Evolutionary conservation across 2,113 vertebrate genomes (phyloP), one percentile per base, ranked within the genome.

Genomic region (Boleophthalmus pectinirostris): DNA sequence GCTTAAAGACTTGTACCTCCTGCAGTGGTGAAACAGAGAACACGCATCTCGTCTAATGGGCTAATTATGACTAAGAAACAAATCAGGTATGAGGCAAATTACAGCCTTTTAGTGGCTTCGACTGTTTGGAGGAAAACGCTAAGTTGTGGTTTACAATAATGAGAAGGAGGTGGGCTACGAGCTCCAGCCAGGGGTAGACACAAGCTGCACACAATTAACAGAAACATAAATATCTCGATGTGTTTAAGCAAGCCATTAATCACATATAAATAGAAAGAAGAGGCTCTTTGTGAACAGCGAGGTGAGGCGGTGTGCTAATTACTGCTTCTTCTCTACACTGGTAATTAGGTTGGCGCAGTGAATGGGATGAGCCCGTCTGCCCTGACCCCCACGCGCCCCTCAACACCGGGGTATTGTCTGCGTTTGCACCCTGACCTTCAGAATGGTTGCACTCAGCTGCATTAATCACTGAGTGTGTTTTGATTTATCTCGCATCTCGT

Each of bases 251-350:
- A 96, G 94, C 94, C 95, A 96, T 98, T 98, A 96, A 97, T 96
- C 95, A 97, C 96, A 95, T 97, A 96, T 96, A 98, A 98, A 97
- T 96, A 97, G 95, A 95, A 94, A 89, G 90, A 94, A 95, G 95
- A 95, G 97, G 95, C 94, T 95, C 95, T 96, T 95, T 95, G 95
- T 97, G 96, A 98, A 98, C 98, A 98, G 98, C 94, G 95, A 98
- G 96, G 95, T 98, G 95, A 97, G 96, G 96, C 96, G 96, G 84
- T 85, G 78, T 95, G 95, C 94, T 99, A 98, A 99, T 99, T 98
- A 98, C 95, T 95, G 96, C 95, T 97, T 97, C 96, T 95, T 73
- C 96, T 94, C 96, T 25, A 95, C 93, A 93, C 94, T 95, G 93
- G 95, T 98, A 98, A 98, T 98, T 98, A 96, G 96, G 94, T 96